phyloP scores from a whole-genome alignment of 2,113 vertebrate genomes.

The Paramisgurnus dabryanus region DNA sequence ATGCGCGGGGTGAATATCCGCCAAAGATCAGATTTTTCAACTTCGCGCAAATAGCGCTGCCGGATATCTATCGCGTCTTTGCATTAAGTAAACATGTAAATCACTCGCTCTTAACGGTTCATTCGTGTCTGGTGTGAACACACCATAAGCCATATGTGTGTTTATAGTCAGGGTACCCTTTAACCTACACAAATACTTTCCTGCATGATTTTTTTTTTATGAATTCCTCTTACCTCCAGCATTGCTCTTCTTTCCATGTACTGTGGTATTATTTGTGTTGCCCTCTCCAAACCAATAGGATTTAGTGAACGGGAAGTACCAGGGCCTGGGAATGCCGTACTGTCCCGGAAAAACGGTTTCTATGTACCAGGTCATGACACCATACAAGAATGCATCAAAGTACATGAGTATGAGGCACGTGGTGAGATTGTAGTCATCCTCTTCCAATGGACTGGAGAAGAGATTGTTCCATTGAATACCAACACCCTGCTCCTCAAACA shows the following conservation, averaged over 20 bases:
- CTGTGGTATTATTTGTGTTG: constrained; percentile 62
- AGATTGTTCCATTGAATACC: constrained; percentile 95
- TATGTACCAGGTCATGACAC: constrained; percentile 94
- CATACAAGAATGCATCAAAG: constrained; percentile 89
- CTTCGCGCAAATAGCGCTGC: too few relatives aligned
- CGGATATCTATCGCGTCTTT: too few relatives aligned
- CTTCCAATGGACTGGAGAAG: constrained; percentile 85
- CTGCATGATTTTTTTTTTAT: not conserved
- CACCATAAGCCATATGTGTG: too few relatives aligned
- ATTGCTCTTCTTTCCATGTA: constrained; percentile 70
- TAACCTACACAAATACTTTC: too few relatives aligned
- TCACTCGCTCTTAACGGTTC: too few relatives aligned
- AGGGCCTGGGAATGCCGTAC: constrained; percentile 92
- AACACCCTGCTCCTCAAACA: constrained; percentile 94
- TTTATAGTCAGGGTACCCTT: too few relatives aligned
- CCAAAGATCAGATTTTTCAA: too few relatives aligned
- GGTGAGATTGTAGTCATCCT: constrained; percentile 89
- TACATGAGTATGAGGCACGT: constrained; percentile 87
- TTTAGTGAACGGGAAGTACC: constrained; percentile 93
- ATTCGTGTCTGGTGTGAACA: too few relatives aligned
- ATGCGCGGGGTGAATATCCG: too few relatives aligned
- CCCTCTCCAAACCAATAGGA: constrained; percentile 93
- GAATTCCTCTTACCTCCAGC: constrained; percentile 76
- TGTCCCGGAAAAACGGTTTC: constrained; percentile 97
- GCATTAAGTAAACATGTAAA: too few relatives aligned